Evolutionary conservation across 2,888 invertebrate species (phyloP).

Genomic region (Tridacna gigas): DNA sequence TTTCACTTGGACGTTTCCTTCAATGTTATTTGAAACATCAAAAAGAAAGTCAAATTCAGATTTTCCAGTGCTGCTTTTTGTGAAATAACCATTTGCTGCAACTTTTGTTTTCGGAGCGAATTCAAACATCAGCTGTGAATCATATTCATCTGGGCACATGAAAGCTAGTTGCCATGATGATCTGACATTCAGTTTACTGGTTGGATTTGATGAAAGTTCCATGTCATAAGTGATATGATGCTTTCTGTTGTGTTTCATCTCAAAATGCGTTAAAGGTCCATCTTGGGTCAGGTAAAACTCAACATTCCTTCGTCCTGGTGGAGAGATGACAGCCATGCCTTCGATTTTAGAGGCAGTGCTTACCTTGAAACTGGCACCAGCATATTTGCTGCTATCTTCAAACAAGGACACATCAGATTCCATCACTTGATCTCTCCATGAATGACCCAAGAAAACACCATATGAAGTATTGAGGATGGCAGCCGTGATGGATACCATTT

Average conservation of each 20-base stretch:
- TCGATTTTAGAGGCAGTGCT: conserved; percentile 21
- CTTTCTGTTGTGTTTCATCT: conserved; percentile 47
- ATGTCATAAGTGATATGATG: background rate
- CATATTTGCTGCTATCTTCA: conserved; percentile 9
- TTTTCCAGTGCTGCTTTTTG: conserved; percentile 40
- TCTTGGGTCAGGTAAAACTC: conserved; percentile 10
- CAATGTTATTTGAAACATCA: conserved; percentile 41
- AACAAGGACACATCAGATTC: background rate
- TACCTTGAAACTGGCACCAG: background rate
- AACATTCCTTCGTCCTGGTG: conserved; percentile 45
- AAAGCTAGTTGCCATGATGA: conserved; percentile 23
- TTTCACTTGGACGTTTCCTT: conserved; percentile 64
- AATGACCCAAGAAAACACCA: conserved; percentile 30
- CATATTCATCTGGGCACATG: conserved; percentile 46
- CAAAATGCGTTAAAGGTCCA: conserved; percentile 28
- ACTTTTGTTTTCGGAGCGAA: conserved; percentile 38
- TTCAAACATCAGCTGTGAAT: conserved; percentile 29
- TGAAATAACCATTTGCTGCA: conserved; percentile 39
- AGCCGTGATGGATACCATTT: conserved; percentile 13
- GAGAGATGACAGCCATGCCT: conserved; percentile 31
- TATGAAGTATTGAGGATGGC: conserved; percentile 8
- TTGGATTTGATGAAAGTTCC: background rate
- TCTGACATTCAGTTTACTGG: conserved; percentile 1
- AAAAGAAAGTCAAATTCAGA: conserved; percentile 40
- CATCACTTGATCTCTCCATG: background rate